A percentile compares a stretch with the other conserved stretches of the same genome.
Evolutionary conservation across 2,797 vertebrate genomes (phyloP).

Genomic region (Myotis vivesi): DNA sequence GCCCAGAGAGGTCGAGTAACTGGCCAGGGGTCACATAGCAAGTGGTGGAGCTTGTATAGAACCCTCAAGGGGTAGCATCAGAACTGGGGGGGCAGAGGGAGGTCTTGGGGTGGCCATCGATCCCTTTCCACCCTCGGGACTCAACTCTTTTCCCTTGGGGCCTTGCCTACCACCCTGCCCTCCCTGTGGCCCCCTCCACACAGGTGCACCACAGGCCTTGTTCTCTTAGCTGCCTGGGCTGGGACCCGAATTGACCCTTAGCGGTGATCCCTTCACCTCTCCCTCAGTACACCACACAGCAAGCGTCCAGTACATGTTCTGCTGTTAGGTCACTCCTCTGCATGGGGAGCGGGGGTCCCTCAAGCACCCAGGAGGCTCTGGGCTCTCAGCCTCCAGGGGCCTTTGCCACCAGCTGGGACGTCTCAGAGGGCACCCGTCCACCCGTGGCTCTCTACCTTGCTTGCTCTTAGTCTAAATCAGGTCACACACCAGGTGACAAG

Average conservation of each 20-base stretch:
- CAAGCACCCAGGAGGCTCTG: too few species aligned
- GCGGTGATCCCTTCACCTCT: neutral
- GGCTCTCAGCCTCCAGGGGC: neutral
- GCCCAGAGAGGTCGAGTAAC: neutral
- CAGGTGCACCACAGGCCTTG: neutral
- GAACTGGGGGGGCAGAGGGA: neutral
- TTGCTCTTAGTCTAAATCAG: neutral
- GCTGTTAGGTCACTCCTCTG: neutral
- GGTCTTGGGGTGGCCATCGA: neutral
- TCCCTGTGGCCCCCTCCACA: neutral
- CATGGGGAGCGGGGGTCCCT: too few species aligned
- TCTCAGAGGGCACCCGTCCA: neutral
- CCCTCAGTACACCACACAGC: neutral
- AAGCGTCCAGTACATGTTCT: rapidly evolving
- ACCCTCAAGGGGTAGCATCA: too few species aligned
- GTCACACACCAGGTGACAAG: neutral
- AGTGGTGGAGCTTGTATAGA: neutral
- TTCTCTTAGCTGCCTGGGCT: neutral
- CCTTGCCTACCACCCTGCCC: neutral
- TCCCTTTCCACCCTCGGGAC: too few species aligned
- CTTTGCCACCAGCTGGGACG: neutral
- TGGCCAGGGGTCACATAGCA: neutral
- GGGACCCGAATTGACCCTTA: rapidly evolving
- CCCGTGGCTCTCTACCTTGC: rapidly evolving
- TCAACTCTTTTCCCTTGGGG: neutral